Base-by-base conservation (phyloP, 2,888 invertebrate genomes). In the Hypolimnas misippus region DNA sequence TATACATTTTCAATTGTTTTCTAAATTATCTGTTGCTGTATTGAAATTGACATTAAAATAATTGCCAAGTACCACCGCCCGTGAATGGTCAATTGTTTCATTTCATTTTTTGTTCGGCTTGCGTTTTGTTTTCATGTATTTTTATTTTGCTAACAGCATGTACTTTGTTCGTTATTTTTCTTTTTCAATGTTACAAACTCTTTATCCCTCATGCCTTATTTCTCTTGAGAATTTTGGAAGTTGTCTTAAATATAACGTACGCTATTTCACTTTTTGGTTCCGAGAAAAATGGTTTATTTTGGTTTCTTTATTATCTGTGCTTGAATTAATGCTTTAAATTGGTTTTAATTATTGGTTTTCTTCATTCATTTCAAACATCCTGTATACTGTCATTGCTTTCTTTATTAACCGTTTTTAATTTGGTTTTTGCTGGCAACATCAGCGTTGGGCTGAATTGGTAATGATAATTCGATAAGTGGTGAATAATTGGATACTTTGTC, bases 61-160 rank as follows among this genome's bases (percentile, higher is more conserved):
- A 25, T n/a, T n/a, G n/a, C 10, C 8, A 17, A 19, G 44, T 46
- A 46, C 44, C 44, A 46, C 6, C n/a, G 7, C 21, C 21, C 12
- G 12, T 17, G 21, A 25, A 53, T n/a, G 31, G 46, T 33, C 38
- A 7, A 2, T 55, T 14, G 44, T 50, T 55, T 65, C 16, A 16
- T 57, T 29, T 55, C 57, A 62, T 55, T 49, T 57, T 16, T 53
- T 21, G 55, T 35, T 59, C 59, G 17, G 35, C 50, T 50, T 38
- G 3, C 3, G 7, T 14, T 29, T 29, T 25, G n/a, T 46, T 49
- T 49, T 49, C 25, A n/a, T 17, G 16, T 42, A 7, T 17, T 42
- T 42, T 42, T 8, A 42, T 42, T 42, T 49, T 49, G 14, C 14
- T 49, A 29, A 29, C 12, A 14, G 29, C 49, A 49, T 49, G 29